Evolutionary conservation across 2,797 vertebrate genomes (phyloP), one percentile per base, ranked within the genome.

Genomic region (Falco peregrinus): DNA sequence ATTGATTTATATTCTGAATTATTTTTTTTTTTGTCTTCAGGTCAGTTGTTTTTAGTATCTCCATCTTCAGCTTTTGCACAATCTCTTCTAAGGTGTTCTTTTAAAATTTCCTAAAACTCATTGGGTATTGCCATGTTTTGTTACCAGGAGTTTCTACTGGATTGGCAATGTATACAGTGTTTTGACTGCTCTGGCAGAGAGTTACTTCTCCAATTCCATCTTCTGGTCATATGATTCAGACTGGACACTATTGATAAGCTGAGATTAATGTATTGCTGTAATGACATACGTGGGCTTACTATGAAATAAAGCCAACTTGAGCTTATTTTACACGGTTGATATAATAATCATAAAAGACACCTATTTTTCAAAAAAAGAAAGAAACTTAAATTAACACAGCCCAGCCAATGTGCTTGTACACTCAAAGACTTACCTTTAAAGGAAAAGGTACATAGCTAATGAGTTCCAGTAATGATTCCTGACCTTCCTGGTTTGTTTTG

Each of bases 241-340:
- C 11, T 71, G 28, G 18, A 43, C 2, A 1, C 22, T 88, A 47
- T 16, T 29, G 60, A 57, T 39, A 69, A 93, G 5, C 33, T 29
- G 25, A 84, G 51, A 60, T 79, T 70, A 56, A 45, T 48, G 21
- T 25, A 47, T 28, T 75, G 13, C 74, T 89, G 15, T 56, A 71
- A 68, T 0, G 0, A 50, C 8, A 4, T 57, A 19, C 54, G 31
- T 82, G n/a, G 18, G 18, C 31, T 89, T 19, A n/a, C 17, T 76
- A 2, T 48, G 64, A 19, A 78, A 25, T 73, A 79, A 84, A 65
- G n/a, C 9, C 6, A 48, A n/a, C 33, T 33, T 75, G 33, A 75
- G 31, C 24, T 83, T 68, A 22, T 59, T 77, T 67, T 53, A 37
- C 17, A 33, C 15, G 65, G 13, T 37, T 7, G 24, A 28, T 69